Percentiles rank a stretch among this genome's conserved stretches.
Conservation (phyloP, 37 sponge, comb jelly and placozoan genomes). For the Sycon ciliatum region DNA sequence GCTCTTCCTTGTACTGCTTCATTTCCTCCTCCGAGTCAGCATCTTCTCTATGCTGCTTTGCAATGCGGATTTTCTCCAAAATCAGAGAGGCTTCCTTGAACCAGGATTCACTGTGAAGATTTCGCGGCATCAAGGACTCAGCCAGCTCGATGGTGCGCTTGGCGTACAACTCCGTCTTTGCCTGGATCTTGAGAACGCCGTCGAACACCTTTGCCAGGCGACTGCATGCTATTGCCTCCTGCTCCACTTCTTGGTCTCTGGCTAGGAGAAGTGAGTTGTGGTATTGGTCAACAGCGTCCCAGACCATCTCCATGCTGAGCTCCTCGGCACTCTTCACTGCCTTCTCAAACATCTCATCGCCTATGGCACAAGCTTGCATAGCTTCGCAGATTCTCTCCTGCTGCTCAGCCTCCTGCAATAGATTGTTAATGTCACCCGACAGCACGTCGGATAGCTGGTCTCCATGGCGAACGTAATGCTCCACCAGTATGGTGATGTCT, state of each 20-base stretch:
- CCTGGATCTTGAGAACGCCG: background rate
- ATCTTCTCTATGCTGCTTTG: background rate
- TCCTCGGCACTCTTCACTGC: too few relatives aligned
- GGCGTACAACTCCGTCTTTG: background rate
- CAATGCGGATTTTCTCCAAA: background rate
- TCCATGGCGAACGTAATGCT: too few relatives aligned
- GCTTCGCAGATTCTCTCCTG: too few relatives aligned
- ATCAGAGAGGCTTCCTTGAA: background rate
- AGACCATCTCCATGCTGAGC: too few relatives aligned
- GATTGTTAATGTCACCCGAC: too few relatives aligned
- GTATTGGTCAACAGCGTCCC: too few relatives aligned
- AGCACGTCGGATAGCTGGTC: too few relatives aligned
- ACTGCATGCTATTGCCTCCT: background rate
- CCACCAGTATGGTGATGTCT: too few relatives aligned
- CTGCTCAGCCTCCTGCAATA: too few relatives aligned
- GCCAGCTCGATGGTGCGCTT: background rate
- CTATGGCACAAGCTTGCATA: too few relatives aligned
- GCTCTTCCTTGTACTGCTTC: background rate
- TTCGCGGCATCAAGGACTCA: background rate
- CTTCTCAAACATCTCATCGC: too few relatives aligned
- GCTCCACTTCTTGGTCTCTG: background rate
- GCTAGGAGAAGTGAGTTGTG: too few relatives aligned
- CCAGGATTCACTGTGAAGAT: background rate
- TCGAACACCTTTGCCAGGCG: background rate
- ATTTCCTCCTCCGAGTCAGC: background rate